Conservation (phyloP, 2,888 invertebrate genomes). For the Diaprepes abbreviatus region DNA sequence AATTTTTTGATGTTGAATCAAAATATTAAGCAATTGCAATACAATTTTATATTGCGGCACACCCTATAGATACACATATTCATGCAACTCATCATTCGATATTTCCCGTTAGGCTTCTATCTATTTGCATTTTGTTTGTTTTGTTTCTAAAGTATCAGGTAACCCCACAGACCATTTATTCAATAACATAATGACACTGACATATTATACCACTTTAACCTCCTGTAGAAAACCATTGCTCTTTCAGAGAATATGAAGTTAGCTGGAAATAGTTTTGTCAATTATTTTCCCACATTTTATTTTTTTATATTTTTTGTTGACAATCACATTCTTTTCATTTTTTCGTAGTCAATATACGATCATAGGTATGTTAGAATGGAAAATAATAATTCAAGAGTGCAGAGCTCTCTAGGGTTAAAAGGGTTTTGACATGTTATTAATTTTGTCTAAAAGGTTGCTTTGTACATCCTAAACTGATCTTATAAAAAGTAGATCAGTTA, state of each 20-base stretch:
- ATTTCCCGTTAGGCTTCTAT: constrained; percentile 31
- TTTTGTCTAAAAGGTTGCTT: constrained; percentile 17
- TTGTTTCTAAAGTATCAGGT: constrained; percentile 56
- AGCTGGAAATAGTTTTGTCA: constrained; percentile 35
- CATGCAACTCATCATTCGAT: constrained; percentile 8
- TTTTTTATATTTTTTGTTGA: not conserved
- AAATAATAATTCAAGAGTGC: not conserved
- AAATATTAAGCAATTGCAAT: too few species aligned
- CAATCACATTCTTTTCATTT: not conserved
- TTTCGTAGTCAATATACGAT: not conserved
- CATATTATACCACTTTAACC: constrained; percentile 49
- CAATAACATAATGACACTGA: constrained; percentile 55
- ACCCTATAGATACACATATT: not conserved
- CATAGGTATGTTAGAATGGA: not conserved
- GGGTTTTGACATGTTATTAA: constrained; percentile 37
- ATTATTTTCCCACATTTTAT: constrained; percentile 46
- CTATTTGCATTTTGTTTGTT: constrained; percentile 57
- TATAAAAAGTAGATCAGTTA: constrained; percentile 31
- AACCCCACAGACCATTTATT: constrained; percentile 54
- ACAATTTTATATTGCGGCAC: too few species aligned
- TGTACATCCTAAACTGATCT: constrained; percentile 12
- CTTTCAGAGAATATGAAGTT: constrained; percentile 23
- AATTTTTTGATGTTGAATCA: too few species aligned
- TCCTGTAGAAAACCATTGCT: constrained; percentile 9
- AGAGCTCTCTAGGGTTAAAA: not conserved